phyloP scores from a whole-genome alignment of 2,113 vertebrate genomes.

The Anoura caudifer region DNA sequence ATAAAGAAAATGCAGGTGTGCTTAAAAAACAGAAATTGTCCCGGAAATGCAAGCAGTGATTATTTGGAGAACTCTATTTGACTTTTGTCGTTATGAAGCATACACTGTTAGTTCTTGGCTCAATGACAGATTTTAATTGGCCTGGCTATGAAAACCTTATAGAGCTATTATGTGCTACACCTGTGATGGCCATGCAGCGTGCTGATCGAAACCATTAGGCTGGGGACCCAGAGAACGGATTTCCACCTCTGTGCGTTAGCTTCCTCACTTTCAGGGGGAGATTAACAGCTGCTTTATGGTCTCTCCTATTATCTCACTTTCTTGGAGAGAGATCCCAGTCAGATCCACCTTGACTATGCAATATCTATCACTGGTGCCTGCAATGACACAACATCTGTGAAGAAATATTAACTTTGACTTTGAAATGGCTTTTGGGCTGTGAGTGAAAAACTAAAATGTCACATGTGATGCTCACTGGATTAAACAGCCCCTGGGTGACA shows the following conservation, averaged over 20 bases:
- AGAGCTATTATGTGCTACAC: conserved; percentile 72
- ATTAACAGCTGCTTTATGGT: conserved; percentile 59
- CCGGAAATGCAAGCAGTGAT: neutral
- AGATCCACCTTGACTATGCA: neutral
- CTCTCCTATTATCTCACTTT: conserved; percentile 32
- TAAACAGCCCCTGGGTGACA: neutral
- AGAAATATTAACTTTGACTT: conserved; percentile 43
- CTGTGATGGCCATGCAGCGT: conserved; percentile 55
- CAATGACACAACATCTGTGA: neutral
- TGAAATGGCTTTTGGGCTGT: conserved; percentile 18
- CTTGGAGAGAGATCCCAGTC: conserved; percentile 40
- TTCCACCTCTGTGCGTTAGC: conserved; percentile 22
- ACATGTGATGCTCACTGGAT: neutral
- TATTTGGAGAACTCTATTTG: conserved; percentile 33
- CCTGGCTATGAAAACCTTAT: conserved; percentile 59
- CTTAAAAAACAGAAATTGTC: neutral
- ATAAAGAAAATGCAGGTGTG: neutral
- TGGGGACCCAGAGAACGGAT: conserved; percentile 46
- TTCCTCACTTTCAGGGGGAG: conserved; percentile 53
- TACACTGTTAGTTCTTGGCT: conserved; percentile 70
- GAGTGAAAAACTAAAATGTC: neutral
- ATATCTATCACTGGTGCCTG: neutral
- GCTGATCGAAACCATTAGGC: conserved; percentile 71
- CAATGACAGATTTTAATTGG: conserved; percentile 74
- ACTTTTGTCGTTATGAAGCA: neutral